These are phyloP conservation scores for Volucella inflata DNA, from an alignment of 2,888 invertebrate species.

Conservation along the genomic window DNA sequence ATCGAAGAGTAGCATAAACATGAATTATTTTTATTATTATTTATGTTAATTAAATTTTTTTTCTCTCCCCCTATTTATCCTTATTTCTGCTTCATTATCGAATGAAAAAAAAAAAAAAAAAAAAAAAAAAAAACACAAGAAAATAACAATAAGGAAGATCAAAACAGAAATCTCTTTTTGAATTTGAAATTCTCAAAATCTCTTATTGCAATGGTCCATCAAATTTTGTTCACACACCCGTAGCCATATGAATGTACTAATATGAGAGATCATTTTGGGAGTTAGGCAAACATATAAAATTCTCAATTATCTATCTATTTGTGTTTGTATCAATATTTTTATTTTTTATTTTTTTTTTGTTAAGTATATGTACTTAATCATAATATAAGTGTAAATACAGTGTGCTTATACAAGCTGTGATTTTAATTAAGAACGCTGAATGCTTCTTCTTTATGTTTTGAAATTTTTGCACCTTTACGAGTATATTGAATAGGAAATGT, in stretches of 20 bases:
- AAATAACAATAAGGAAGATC: slow-evolving; percentile 16
- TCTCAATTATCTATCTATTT: slow-evolving; percentile 4
- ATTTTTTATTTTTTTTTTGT: neutral
- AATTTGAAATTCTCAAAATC: slow-evolving; percentile 17
- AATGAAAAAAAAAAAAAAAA: slow-evolving; percentile 15
- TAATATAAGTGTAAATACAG: slow-evolving; percentile 16
- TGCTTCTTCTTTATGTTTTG: no score
- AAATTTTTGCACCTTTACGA: no score
- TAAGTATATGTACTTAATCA: slow-evolving; percentile 14
- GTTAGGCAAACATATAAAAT: slow-evolving; percentile 26
- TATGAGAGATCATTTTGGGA: slow-evolving; percentile 32
- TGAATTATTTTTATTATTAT: slow-evolving; percentile 19
- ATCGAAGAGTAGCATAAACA: slow-evolving; percentile 31
- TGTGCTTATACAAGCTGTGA: slow-evolving; percentile 11
- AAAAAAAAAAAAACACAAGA: slow-evolving; percentile 1
- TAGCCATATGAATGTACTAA: neutral
- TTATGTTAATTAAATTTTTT: no score
- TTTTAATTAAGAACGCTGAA: no score
- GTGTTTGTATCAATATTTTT: neutral
- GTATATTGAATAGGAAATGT: no score
- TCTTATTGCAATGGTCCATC: slow-evolving; percentile 44
- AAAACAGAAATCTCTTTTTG: neutral
- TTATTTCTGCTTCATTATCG: slow-evolving; percentile 35
- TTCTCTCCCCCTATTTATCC: no score
- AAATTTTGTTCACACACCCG: slow-evolving; percentile 30